phyloP scores from a whole-genome alignment of 1,140 invertebrate genomes.

The Cydia pomonella region DNA sequence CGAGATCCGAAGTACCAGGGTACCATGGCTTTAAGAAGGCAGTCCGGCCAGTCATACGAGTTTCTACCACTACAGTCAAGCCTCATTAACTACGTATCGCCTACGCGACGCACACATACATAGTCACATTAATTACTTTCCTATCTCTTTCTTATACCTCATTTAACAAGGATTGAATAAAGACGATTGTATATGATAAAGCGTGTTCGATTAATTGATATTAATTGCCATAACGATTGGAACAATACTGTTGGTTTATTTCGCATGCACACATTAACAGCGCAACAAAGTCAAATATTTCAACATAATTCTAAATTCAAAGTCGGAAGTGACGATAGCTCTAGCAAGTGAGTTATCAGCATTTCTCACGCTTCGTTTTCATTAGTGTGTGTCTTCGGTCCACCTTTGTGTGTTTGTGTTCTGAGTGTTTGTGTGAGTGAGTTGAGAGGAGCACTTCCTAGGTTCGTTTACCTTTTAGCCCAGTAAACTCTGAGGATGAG shows the following conservation, averaged over 20 bases:
- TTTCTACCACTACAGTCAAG: conserved; percentile 50
- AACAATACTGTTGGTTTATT: not conserved
- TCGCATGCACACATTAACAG: conserved; percentile 16
- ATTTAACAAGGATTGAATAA: conserved; percentile 35
- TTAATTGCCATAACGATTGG: conserved; percentile 16
- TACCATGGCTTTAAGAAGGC: conserved; percentile 61
- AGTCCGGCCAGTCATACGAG: conserved; percentile 56
- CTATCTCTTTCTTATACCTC: conserved; percentile 62
- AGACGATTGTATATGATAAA: conserved; percentile 17
- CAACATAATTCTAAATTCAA: conserved; percentile 47
- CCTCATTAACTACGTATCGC: conserved; percentile 60
- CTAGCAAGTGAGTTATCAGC: conserved; percentile 78
- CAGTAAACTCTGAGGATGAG: conserved; percentile 71
- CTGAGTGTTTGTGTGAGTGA: conserved; percentile 60
- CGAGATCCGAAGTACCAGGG: conserved; percentile 75
- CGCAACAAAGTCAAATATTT: conserved; percentile 31
- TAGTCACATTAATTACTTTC: conserved; percentile 57
- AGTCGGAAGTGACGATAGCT: conserved; percentile 75
- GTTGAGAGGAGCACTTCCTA: conserved; percentile 70
- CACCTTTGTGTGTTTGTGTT: conserved; percentile 59
- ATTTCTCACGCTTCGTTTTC: conserved; percentile 74
- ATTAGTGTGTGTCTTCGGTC: conserved; percentile 60
- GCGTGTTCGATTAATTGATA: conserved; percentile 11
- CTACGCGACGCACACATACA: conserved; percentile 60
- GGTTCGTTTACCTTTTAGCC: conserved; percentile 79